Evolutionary conservation across 2,888 invertebrate genomes (phyloP).

Genomic region (Cybosia mesomella): DNA sequence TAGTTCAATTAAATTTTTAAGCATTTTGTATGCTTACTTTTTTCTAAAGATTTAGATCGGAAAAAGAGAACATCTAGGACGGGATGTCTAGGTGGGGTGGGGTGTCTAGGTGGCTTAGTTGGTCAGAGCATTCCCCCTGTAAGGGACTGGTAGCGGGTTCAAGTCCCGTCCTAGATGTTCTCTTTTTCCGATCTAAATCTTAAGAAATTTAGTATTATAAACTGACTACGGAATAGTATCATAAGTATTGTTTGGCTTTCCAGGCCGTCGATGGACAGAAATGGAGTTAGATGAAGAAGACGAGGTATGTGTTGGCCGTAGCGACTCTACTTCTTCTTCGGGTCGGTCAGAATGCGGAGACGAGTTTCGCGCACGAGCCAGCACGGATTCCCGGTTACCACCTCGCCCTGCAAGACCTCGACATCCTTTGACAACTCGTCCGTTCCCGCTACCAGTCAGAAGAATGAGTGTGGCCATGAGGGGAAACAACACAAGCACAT

Average conservation of each 20-base stretch:
- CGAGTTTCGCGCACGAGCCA: slow-evolving; percentile 91
- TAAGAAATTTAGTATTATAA: no score
- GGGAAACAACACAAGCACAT: slow-evolving; percentile 87
- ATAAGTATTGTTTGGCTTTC: slow-evolving; percentile 28
- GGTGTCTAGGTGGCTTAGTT: no score
- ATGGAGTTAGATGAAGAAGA: slow-evolving; percentile 88
- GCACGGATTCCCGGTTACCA: slow-evolving; percentile 88
- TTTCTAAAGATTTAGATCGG: no score
- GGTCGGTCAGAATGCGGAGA: slow-evolving; percentile 66
- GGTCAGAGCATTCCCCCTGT: no score
- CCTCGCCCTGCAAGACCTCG: slow-evolving; percentile 88
- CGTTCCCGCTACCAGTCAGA: slow-evolving; percentile 86
- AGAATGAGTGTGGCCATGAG: slow-evolving; percentile 93
- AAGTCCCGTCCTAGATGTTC: no score
- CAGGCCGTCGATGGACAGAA: slow-evolving; percentile 89
- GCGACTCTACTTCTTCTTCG: slow-evolving; percentile 77
- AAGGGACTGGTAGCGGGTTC: no score
- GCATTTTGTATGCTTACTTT: no score
- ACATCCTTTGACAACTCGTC: slow-evolving; percentile 73
- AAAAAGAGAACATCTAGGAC: no score
- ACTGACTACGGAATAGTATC: background rate
- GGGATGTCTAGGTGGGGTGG: no score
- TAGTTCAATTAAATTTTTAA: no score
- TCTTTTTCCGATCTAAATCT: no score
- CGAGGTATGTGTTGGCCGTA: slow-evolving; percentile 74